Evolutionary conservation across 2,797 vertebrate species (phyloP).

Genomic region (Ataeniobius toweri): DNA sequence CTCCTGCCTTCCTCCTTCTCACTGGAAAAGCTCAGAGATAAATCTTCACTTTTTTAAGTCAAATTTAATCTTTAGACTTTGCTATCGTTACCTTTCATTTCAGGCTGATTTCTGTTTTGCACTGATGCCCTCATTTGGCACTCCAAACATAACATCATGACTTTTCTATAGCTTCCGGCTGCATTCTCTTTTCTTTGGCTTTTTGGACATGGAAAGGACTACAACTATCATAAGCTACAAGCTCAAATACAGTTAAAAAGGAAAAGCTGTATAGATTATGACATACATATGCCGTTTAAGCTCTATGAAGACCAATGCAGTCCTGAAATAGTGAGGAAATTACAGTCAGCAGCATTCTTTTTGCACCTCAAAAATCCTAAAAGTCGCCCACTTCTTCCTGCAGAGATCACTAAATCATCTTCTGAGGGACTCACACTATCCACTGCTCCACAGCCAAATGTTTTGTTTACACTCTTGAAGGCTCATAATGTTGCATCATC

Average conservation of each 20-base stretch:
- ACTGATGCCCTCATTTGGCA: neutral
- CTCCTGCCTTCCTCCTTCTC: neutral
- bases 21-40: neutral
- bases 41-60: neutral
- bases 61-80: no score
- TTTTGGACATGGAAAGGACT: neutral
- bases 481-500: constrained; percentile 60
- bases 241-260: neutral
- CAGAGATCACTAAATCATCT: constrained; percentile 37
- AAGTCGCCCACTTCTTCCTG: constrained; percentile 60
- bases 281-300: constrained; percentile 52
- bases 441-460: constrained; percentile 43
- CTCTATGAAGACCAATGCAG: constrained; percentile 68
- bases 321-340: constrained; percentile 71
- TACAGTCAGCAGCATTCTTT: constrained; percentile 57
- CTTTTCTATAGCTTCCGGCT: neutral
- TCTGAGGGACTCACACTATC: constrained; percentile 37
- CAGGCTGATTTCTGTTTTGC: no score
- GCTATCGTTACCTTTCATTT: neutral
- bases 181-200: neutral
- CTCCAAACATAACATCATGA: neutral
- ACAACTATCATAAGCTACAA: no score
- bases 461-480: constrained; percentile 51
- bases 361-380: constrained; percentile 57
- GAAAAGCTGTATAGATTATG: neutral